A percentile compares a stretch with the other conserved stretches of the same genome.
phyloP scores from a whole-genome alignment of 2,797 vertebrate species.

The Notamacropus eugenii region DNA sequence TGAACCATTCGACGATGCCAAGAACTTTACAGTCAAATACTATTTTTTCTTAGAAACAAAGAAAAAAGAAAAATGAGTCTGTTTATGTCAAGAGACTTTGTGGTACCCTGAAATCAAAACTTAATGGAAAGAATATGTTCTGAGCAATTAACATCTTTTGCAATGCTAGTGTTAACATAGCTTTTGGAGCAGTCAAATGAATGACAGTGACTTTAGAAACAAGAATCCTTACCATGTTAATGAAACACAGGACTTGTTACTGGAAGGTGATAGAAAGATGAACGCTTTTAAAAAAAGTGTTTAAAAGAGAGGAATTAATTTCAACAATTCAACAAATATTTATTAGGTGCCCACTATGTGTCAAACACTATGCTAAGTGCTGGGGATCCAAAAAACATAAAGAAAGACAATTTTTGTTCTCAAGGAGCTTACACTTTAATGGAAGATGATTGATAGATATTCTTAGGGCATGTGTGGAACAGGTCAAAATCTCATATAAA shows the following conservation, averaged over 20 bases:
- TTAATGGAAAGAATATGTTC: background rate
- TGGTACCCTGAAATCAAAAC: background rate
- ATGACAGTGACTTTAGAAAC: background rate
- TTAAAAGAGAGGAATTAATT: background rate
- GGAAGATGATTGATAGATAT: background rate
- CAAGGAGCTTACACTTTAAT: background rate
- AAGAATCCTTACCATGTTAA: background rate
- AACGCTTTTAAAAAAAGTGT: background rate
- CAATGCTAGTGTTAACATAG: background rate
- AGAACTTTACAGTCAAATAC: background rate
- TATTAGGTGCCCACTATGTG: background rate
- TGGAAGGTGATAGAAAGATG: background rate
- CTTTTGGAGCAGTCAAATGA: background rate
- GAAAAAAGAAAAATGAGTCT: background rate
- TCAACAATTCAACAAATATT: background rate
- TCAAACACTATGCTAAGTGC: background rate
- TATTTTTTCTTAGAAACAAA: background rate
- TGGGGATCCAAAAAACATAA: background rate
- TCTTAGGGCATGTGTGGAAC: background rate
- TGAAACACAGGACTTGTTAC: background rate
- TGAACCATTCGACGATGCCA: background rate
- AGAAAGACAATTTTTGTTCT: background rate
- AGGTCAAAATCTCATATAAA: background rate
- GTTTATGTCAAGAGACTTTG: background rate
- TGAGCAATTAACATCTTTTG: background rate